phyloP scores from a whole-genome alignment of 2,113 vertebrate genomes.

The Podilymbus podiceps region DNA sequence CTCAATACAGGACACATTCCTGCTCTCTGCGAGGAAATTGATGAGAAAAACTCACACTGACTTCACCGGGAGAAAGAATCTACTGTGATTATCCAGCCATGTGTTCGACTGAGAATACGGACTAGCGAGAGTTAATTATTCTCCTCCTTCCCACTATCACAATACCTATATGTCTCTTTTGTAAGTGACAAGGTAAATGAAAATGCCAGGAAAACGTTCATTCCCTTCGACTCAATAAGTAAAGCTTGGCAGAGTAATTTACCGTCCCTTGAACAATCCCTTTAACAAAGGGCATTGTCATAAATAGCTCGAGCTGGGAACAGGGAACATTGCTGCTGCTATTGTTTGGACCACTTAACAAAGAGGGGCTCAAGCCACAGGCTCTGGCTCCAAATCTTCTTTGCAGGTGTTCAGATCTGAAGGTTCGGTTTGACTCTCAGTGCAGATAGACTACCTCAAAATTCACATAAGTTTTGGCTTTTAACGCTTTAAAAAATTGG shows the following conservation, averaged over 20 bases:
- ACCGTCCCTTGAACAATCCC: slow-evolving; percentile 50
- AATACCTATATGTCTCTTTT: slow-evolving; percentile 60
- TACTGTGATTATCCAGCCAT: not conserved
- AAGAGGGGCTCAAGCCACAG: slow-evolving; percentile 25
- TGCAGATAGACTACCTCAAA: not conserved
- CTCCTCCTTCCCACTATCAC: slow-evolving; percentile 40
- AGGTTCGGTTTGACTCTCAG: not conserved
- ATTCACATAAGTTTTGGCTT: not conserved
- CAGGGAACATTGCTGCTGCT: slow-evolving; percentile 30
- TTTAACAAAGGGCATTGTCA: slow-evolving; percentile 61
- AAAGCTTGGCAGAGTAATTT: slow-evolving; percentile 65
- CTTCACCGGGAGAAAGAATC: not conserved
- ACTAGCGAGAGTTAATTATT: slow-evolving; percentile 29
- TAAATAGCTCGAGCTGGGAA: slow-evolving; percentile 63
- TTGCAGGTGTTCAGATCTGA: slow-evolving; percentile 46
- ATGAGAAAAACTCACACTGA: not conserved
- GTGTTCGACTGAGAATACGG: not conserved
- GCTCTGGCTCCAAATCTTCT: slow-evolving; percentile 46
- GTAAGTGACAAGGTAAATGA: slow-evolving; percentile 62
- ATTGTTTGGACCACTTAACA: slow-evolving; percentile 56
- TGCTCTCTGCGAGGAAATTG: not conserved
- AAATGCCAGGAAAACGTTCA: slow-evolving; percentile 72
- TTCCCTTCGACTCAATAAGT: slow-evolving; percentile 53
- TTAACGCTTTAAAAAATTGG: not conserved
- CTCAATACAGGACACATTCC: not conserved